Evolutionary conservation across 2,113 vertebrate species (phyloP).

Genomic region (Pipa parva): DNA sequence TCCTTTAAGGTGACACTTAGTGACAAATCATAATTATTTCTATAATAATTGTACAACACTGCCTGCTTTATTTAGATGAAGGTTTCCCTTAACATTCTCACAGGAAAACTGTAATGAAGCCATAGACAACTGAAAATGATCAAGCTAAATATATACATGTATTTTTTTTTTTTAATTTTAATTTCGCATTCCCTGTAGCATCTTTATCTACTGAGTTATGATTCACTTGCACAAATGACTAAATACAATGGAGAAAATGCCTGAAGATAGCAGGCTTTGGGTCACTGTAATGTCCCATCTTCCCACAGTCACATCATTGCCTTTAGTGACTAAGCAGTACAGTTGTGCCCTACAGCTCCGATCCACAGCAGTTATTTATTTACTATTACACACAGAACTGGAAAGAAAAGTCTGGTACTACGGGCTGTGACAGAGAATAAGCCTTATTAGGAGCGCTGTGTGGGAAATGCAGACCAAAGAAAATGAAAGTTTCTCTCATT

Average conservation of each 20-base stretch:
- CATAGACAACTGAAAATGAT: too few relatives aligned
- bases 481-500: not conserved
- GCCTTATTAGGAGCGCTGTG: not conserved
- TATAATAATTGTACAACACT: too few relatives aligned
- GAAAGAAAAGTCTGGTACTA: slow-evolving; percentile 3
- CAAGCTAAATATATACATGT: too few relatives aligned
- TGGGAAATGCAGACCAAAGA: not conserved
- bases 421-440: slow-evolving; percentile 17
- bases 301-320: slow-evolving; percentile 12
- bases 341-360: not conserved
- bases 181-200: too few relatives aligned
- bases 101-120: too few relatives aligned
- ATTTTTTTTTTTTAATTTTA: too few relatives aligned
- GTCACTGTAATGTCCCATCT: slow-evolving; percentile 25
- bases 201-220: too few relatives aligned
- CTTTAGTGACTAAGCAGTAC: slow-evolving; percentile 13
- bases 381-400: not conserved
- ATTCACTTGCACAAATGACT: too few relatives aligned
- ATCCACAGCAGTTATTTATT: not conserved
- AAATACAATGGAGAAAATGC: not conserved
- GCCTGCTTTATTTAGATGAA: too few relatives aligned
- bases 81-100: too few relatives aligned
- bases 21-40: too few relatives aligned
- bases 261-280: not conserved
- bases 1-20: too few relatives aligned